Evolutionary conservation across 2,113 vertebrate genomes (phyloP), one percentile per base, ranked within the genome.

Genomic region (Hydrochoerus hydrochaeris): DNA sequence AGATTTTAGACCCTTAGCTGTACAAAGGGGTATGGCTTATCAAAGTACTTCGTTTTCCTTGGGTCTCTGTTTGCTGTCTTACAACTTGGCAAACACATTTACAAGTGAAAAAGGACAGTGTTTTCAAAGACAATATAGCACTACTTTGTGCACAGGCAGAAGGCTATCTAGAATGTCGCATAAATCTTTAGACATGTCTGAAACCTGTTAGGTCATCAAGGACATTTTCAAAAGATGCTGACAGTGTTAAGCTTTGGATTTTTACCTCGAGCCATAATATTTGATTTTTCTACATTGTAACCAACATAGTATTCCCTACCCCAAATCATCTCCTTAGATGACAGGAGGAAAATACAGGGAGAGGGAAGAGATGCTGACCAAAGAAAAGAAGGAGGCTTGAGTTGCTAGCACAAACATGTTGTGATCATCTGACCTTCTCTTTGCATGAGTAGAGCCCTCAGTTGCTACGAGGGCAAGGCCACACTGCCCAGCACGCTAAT

Each of bases 161-260:
- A 85, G 92, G 13, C 44, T 63, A 38, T 90, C 35, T 11, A 20
- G 32, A 77, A 22, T 85, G 46, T 46, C 81, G 92, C 86, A 49
- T 77, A 88, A 80, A 80, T 94, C 41, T 90, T 82, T 78, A 63
- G 60, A 63, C 93, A 52, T 88, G 44, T 89, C 73, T 93, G 90
- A 75, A 95, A 85, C 1, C 22, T 73, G 3, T 69, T 88, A 78
- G 22, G 28, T 91, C 97, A 60, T 57, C 85, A 77, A 90, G 63
- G 54, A 58, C 91, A 69, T 63, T 97, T 95, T 91, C 57, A 38
- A 80, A 97, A 90, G 67, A 96, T 86, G 38, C 73, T 84, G 88
- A 81, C 96, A 81, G 58, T 63, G 86, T 57, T 92, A 86, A 94
- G 77, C 93, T 58, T 11, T 88, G 94, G 71, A 80, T 91, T 85